Conservation (phyloP, 2,888 invertebrate genomes). For the Asteroscopus sphinx region DNA sequence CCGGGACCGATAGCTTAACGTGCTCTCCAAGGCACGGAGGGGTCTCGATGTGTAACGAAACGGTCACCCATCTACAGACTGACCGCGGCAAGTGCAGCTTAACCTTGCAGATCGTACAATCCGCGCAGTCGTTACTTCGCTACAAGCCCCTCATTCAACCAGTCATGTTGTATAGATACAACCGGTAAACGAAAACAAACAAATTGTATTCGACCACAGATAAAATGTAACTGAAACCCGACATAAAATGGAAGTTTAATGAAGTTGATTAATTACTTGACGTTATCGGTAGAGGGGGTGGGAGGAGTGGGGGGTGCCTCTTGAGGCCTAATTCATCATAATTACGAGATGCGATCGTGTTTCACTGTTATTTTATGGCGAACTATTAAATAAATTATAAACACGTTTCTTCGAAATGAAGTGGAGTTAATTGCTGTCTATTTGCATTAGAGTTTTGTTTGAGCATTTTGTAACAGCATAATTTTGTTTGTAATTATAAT, state of each 20-base stretch:
- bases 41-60: no score
- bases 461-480: no score
- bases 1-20: no score
- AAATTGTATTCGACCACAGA: conserved; percentile 28
- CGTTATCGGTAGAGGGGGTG: conserved; percentile 52
- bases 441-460: conserved; percentile 25
- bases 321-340: conserved; percentile 59
- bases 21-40: no score
- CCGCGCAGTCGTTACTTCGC: no score
- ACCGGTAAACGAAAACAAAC: conserved; percentile 5
- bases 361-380: conserved; percentile 52
- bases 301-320: conserved; percentile 17
- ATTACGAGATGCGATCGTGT: conserved; percentile 61
- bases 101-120: no score
- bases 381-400: conserved; percentile 55
- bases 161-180: background rate
- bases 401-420: conserved; percentile 31
- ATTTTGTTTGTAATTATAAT: no score
- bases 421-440: conserved; percentile 33
- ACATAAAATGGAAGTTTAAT: conserved; percentile 58
- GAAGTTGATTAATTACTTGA: conserved; percentile 66
- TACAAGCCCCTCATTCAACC: no score
- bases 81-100: no score
- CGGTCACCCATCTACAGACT: no score
- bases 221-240: conserved; percentile 46